These are phyloP conservation scores for Chydorus sphaericus DNA, from an alignment of 2,888 invertebrate species.

Conservation along the genomic window DNA sequence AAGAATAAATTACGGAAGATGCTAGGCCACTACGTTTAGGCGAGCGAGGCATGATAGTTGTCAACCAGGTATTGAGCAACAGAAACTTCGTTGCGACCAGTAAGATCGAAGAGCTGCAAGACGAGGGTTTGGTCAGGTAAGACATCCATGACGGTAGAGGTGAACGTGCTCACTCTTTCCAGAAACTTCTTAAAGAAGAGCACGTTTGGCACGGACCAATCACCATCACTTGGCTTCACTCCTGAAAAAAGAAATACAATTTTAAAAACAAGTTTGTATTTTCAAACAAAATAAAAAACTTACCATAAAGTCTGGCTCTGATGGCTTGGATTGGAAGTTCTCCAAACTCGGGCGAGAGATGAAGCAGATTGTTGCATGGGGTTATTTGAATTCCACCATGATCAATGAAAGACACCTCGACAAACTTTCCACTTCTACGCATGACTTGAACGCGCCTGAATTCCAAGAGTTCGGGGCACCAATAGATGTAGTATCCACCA, in stretches of 20 bases:
- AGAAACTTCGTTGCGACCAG: background rate
- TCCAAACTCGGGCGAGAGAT: background rate
- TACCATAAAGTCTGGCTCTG: constrained; percentile 2
- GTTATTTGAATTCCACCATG: background rate
- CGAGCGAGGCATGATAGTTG: background rate
- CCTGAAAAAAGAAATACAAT: background rate
- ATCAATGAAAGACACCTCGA: background rate
- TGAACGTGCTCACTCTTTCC: background rate
- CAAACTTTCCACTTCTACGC: background rate
- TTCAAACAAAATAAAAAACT: background rate
- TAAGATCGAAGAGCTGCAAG: background rate
- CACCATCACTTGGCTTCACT: background rate
- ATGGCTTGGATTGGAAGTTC: constrained; percentile 4
- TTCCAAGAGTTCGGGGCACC: background rate
- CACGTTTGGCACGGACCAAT: background rate
- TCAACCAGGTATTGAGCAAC: background rate
- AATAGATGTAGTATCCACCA: background rate
- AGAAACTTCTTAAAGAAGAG: constrained; percentile 7
- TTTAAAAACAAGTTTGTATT: background rate
- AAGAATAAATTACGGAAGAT: too few relatives aligned
- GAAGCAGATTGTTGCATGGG: background rate
- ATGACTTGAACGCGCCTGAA: background rate
- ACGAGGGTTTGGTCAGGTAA: background rate
- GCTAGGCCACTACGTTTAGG: too few relatives aligned
- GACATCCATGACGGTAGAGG: background rate